Evolutionary conservation across 2,888 invertebrate species (phyloP), one percentile per base, ranked within the genome.

Genomic region (Aphidoletes aphidimyza): DNA sequence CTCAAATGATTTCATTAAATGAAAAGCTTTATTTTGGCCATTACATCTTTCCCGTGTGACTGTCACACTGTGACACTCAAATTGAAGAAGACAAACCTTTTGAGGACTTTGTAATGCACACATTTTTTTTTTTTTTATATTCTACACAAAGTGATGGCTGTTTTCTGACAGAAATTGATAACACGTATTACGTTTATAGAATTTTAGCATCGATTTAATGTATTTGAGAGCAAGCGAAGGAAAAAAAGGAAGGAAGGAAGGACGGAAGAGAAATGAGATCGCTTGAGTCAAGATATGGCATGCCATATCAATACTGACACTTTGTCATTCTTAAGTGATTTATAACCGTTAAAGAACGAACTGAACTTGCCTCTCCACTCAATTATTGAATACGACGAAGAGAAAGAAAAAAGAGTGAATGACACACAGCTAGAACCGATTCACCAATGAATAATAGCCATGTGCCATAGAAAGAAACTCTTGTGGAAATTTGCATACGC

Each of bases 251-350:
- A 54, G 22, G 47, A 47, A 47, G 47, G 2, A 19, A 47, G 47
- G 2, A 17, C 9, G 17, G 2, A 17, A 47, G 47, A 9, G 17
- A 47, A 47, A 54, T 22, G n/a, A 6, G 54, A 54, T 22, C 22
- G 22, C 22, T 14, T 47, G n/a, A 22, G 9, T 17, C 47, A 19
- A 17, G 2, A 47, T 47, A 14, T 19, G 22, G 22, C 14, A 22
- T 19, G 54, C 54, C 22, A 22, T 26, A 54, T 26, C 54, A 54
- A 54, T 69, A 30, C 30, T 69, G 69, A 69, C 69, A 69, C 69
- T 69, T 69, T 34, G 69, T 69, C 69, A 69, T 30, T 30, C 30
- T 69, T 54, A 54, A 22, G 54, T 54, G 54, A 54, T 54, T 54
- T 54, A 54, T 54, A 54, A 14, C 22, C n/a, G 22, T 54, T 22